phyloP scores from a whole-genome alignment of 2,113 vertebrate species.

The Boleophthalmus pectinirostris region DNA sequence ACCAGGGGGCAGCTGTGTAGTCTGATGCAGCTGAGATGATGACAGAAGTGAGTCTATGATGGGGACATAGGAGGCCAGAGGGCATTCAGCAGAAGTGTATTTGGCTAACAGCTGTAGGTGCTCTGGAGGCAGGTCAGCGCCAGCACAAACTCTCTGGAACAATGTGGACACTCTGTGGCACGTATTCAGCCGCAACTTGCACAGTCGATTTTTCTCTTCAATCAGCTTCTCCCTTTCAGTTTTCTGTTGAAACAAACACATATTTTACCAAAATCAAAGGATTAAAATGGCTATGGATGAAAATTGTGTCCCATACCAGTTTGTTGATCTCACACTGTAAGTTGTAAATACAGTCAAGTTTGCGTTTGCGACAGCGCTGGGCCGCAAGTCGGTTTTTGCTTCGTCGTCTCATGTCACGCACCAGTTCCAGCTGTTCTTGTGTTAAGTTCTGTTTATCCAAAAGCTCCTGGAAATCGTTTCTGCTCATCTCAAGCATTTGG shows the following conservation, averaged over 20 bases:
- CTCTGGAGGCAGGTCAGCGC: conserved; percentile 86
- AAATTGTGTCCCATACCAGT: conserved; percentile 78
- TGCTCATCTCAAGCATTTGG: conserved; percentile 85
- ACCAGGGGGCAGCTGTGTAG: conserved; percentile 8
- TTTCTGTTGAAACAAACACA: conserved; percentile 74
- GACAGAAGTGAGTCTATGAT: conserved; percentile 67
- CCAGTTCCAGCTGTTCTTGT: conserved; percentile 88
- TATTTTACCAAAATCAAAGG: background rate
- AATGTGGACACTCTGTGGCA: conserved; percentile 87
- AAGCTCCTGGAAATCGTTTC: conserved; percentile 94
- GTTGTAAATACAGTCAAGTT: conserved; percentile 94
- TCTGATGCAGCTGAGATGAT: conserved; percentile 34
- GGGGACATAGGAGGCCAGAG: conserved; percentile 81
- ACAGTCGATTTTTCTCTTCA: conserved; percentile 84
- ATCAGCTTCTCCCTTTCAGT: conserved; percentile 86
- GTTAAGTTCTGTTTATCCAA: conserved; percentile 88
- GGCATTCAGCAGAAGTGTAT: conserved; percentile 87
- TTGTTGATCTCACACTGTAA: conserved; percentile 94
- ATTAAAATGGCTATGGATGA: background rate
- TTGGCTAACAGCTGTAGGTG: conserved; percentile 92
- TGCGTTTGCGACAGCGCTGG: conserved; percentile 93
- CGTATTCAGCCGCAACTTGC: conserved; percentile 84
- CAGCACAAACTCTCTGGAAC: conserved; percentile 87
- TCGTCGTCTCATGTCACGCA: conserved; percentile 91
- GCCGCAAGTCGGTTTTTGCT: conserved; percentile 96